Conservation (phyloP, 2,797 vertebrate genomes). For the Pseudocheirus occidentalis region DNA sequence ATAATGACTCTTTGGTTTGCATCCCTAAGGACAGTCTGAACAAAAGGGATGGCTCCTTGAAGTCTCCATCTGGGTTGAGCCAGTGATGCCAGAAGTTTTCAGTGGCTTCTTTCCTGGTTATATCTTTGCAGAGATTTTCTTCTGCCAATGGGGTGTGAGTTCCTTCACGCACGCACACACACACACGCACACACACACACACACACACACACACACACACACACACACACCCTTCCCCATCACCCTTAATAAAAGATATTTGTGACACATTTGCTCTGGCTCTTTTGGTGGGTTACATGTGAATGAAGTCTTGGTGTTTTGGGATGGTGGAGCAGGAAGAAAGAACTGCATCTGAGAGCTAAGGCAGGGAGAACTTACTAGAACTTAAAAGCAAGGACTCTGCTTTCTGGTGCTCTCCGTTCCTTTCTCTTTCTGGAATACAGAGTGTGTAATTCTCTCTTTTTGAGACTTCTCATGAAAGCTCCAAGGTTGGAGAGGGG, state of each 20-base stretch:
- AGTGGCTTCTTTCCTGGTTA: neutral
- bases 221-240: accelerated
- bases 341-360: neutral
- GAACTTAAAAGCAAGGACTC: neutral
- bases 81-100: neutral
- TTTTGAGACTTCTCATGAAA: neutral
- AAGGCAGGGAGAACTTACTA: neutral
- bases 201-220: accelerated
- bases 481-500: neutral
- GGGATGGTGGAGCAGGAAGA: neutral
- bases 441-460: neutral
- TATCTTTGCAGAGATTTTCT: neutral
- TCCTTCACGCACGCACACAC: accelerated
- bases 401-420: neutral
- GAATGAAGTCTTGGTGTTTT: neutral
- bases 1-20: neutral
- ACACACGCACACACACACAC: too few relatives aligned
- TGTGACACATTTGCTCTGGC: neutral
- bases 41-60: too few relatives aligned
- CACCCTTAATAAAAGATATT: neutral
- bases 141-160: neutral
- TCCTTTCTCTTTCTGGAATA: neutral
- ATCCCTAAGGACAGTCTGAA: neutral
- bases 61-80: neutral
- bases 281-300: neutral